A percentile compares a stretch with the other conserved stretches of the same genome.
These are phyloP conservation scores for Synergus itoensis DNA, from an alignment of 2,888 invertebrate genomes.

Conservation along the genomic window DNA sequence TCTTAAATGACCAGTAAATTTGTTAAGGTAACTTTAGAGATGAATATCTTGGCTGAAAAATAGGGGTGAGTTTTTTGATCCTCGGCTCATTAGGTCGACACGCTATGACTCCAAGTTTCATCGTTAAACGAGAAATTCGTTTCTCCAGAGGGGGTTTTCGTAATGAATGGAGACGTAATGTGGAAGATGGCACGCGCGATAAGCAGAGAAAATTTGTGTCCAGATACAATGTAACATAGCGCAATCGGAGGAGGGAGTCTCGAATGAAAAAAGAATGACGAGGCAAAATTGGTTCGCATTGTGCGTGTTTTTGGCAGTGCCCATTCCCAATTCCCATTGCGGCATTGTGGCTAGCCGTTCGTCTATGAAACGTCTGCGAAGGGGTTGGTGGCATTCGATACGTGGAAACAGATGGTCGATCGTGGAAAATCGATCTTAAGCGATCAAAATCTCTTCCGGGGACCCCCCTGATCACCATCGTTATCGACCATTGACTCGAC, in stretches of 20 bases:
- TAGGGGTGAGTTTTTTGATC: not conserved
- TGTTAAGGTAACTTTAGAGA: too few species aligned
- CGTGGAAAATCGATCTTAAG: slow-evolving; percentile 46
- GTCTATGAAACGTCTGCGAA: slow-evolving; percentile 55
- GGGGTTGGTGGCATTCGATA: slow-evolving; percentile 55
- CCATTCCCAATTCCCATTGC: slow-evolving; percentile 40
- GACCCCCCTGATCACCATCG: slow-evolving; percentile 47
- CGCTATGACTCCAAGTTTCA: not conserved
- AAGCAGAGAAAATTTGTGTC: slow-evolving; percentile 57
- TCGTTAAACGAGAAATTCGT: slow-evolving; percentile 8
- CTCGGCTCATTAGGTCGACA: slow-evolving; percentile 12
- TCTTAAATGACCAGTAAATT: too few species aligned
- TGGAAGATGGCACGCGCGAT: slow-evolving; percentile 55
- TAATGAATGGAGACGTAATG: slow-evolving; percentile 34
- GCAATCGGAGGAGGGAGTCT: slow-evolving; percentile 42
- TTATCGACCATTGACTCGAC: slow-evolving; percentile 36
- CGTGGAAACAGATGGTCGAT: slow-evolving; percentile 52
- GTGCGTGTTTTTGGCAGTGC: slow-evolving; percentile 49
- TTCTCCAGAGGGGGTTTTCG: slow-evolving; percentile 8
- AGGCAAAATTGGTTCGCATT: slow-evolving; percentile 51
- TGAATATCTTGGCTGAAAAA: not conserved
- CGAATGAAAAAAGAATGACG: slow-evolving; percentile 32
- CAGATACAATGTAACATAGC: slow-evolving; percentile 54
- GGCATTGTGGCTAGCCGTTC: slow-evolving; percentile 58
- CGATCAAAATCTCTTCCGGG: slow-evolving; percentile 54